These are phyloP conservation scores for Apodemus speciosus DNA, from an alignment of 2,113 vertebrate genomes.

Conservation along the genomic window DNA sequence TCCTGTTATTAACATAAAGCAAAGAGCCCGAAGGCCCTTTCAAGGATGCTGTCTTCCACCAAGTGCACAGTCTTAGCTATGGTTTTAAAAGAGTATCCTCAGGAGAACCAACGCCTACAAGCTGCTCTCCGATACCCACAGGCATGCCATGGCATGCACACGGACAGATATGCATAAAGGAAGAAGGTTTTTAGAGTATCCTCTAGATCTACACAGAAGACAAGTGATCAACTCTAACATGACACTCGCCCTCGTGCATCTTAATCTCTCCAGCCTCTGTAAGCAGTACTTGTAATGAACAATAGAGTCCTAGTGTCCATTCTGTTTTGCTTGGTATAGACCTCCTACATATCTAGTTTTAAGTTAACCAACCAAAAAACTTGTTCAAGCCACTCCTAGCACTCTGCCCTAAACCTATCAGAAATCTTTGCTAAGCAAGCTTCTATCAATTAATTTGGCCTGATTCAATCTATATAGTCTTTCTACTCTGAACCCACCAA, in stretches of 20 bases:
- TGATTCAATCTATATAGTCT: conserved; percentile 2
- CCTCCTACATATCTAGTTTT: background rate
- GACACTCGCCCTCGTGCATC: background rate
- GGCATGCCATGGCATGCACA: background rate
- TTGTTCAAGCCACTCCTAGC: background rate
- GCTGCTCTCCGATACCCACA: background rate
- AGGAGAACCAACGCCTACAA: background rate
- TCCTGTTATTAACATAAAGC: background rate
- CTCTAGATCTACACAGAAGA: background rate
- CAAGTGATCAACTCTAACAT: background rate
- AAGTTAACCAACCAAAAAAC: background rate
- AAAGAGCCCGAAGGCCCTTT: background rate
- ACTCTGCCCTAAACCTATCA: background rate
- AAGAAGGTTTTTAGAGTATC: background rate
- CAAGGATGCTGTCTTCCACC: background rate
- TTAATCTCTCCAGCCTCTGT: background rate
- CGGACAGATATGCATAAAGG: background rate
- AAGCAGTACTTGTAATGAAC: background rate
- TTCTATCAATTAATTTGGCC: background rate
- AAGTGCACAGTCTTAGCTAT: background rate
- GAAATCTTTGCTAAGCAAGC: background rate
- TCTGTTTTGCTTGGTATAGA: background rate
- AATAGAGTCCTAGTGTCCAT: background rate
- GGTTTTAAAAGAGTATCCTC: background rate
- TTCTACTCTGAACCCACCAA: background rate